Conservation (phyloP, 1,140 invertebrate species). For the Andrena cerasifolii region DNA sequence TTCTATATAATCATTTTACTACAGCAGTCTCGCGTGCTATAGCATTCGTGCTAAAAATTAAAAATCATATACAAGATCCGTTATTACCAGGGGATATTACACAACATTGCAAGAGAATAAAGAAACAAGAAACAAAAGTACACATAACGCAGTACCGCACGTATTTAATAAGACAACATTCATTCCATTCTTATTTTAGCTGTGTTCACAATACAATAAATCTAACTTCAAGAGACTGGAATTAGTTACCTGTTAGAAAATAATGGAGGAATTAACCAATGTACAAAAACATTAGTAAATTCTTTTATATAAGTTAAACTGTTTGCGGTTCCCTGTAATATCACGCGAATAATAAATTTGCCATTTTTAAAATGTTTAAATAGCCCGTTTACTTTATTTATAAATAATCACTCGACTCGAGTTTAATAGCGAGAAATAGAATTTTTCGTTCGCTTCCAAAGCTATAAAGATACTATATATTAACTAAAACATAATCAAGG, state of each 20-base stretch:
- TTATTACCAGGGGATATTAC: constrained; percentile 16
- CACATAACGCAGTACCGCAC: neutral
- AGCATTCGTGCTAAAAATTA: constrained; percentile 15
- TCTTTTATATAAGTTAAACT: constrained; percentile 39
- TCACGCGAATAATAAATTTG: constrained; percentile 21
- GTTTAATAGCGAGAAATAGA: constrained; percentile 20
- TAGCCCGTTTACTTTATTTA: constrained; percentile 10
- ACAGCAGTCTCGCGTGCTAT: neutral
- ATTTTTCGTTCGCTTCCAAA: constrained; percentile 11
- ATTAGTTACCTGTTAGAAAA: constrained; percentile 6
- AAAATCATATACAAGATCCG: constrained; percentile 7
- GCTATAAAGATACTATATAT: constrained; percentile 30
- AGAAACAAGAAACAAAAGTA: constrained; percentile 3
- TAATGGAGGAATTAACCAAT: constrained; percentile 20
- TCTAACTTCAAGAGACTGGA: constrained; percentile 14
- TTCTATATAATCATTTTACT: constrained; percentile 7
- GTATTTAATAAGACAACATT: constrained; percentile 25
- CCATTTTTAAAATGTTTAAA: constrained; percentile 21
- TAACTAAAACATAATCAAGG: constrained; percentile 54
- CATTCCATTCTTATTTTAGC: constrained; percentile 5
- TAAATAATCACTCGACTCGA: constrained; percentile 12
- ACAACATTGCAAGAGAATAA: constrained; percentile 13
- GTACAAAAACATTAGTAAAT: constrained; percentile 36
- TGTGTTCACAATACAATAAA: constrained; percentile 7
- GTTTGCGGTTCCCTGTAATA: constrained; percentile 7